Conservation (phyloP, 2,113 vertebrate species). For the Nyctibius bracteatus region DNA sequence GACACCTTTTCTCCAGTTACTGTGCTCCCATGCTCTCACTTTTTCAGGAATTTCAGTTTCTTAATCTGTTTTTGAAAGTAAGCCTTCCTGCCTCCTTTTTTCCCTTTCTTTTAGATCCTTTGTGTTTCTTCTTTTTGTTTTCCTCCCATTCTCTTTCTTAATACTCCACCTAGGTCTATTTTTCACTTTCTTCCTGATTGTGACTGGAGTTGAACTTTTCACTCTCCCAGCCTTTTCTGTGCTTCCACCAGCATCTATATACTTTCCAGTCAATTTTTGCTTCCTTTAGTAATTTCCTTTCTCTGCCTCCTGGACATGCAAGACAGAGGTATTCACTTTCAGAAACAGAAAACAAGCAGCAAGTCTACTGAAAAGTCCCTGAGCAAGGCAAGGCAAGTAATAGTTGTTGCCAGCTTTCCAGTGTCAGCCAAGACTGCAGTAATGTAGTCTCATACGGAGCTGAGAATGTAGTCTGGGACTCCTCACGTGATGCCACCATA, state of each 20-base stretch:
- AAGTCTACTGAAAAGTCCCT: not conserved
- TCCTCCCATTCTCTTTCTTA: not conserved
- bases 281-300: conserved; percentile 4
- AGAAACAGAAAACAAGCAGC: not conserved
- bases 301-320: not conserved
- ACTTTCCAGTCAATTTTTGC: not conserved
- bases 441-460: not conserved
- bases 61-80: not conserved
- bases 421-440: not conserved
- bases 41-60: not conserved
- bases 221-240: not conserved
- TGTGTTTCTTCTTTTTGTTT: not conserved
- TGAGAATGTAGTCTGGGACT: not conserved
- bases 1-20: not conserved
- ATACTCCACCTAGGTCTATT: not conserved
- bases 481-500: fast-evolving
- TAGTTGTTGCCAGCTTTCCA: not conserved
- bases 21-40: not conserved
- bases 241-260: not conserved
- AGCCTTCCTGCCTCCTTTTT: not conserved
- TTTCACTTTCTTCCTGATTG: not conserved
- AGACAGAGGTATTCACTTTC: not conserved
- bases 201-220: not conserved
- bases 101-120: not conserved
- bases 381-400: not conserved